Conservation (phyloP, 2,113 vertebrate species). For the Cichladusa arquata region DNA sequence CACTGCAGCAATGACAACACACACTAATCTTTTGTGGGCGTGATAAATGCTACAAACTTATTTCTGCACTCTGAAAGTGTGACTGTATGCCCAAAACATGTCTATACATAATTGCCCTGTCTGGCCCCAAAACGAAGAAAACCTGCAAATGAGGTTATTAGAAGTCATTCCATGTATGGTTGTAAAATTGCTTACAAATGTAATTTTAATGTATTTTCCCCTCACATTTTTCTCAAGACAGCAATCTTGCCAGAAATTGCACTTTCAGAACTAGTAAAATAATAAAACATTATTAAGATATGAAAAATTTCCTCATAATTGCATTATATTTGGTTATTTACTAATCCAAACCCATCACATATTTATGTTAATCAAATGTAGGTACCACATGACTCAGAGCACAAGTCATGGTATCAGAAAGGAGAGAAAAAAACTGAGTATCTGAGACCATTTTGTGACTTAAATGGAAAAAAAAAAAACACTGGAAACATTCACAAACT, state of each 20-base stretch:
- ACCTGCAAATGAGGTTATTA: not conserved
- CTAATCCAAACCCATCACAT: not conserved
- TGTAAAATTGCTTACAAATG: not conserved
- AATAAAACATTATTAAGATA: not conserved
- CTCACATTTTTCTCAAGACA: not conserved
- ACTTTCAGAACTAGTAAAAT: not conserved
- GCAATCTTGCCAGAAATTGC: not conserved
- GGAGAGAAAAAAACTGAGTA: not conserved
- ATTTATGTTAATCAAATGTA: not conserved
- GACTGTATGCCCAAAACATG: not conserved
- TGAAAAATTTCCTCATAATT: not conserved
- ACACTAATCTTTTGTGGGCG: not conserved
- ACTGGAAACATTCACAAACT: not conserved
- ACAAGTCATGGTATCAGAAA: not conserved
- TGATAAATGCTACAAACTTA: not conserved
- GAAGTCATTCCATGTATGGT: not conserved
- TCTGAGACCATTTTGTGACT: not conserved
- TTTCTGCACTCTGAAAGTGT: not conserved
- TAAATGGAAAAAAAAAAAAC: not conserved
- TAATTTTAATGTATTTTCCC: not conserved
- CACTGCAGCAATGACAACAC: rapidly evolving
- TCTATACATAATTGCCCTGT: not conserved
- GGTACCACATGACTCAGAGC: not conserved
- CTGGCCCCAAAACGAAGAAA: not conserved
- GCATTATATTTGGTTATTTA: not conserved